Evolutionary conservation across 2,888 invertebrate species (phyloP).

Genomic region (Cheilosia pagana): DNA sequence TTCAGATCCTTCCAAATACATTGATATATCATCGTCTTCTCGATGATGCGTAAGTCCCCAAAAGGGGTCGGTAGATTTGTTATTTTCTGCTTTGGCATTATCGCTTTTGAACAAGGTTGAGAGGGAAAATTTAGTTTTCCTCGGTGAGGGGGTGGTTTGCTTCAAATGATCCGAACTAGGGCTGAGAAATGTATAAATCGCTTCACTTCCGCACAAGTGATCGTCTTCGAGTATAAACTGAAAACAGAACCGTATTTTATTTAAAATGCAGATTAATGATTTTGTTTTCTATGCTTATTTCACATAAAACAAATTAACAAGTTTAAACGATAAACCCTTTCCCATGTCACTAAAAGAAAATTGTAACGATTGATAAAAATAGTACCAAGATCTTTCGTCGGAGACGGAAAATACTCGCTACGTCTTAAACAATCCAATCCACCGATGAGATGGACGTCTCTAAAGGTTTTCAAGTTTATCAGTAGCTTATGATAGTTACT

Average conservation of each 20-base stretch:
- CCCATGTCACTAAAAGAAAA: too few relatives aligned
- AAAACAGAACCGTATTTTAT: neutral
- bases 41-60: slow-evolving; percentile 85
- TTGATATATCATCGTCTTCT: slow-evolving; percentile 92
- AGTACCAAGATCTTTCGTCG: too few relatives aligned
- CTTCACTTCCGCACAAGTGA: slow-evolving; percentile 93
- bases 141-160: slow-evolving; percentile 90
- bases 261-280: neutral
- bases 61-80: slow-evolving; percentile 83
- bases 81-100: slow-evolving; percentile 84
- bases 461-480: too few relatives aligned
- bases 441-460: too few relatives aligned
- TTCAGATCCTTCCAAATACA: slow-evolving; percentile 89
- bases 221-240: slow-evolving; percentile 95
- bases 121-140: slow-evolving; percentile 94
- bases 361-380: too few relatives aligned
- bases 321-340: too few relatives aligned
- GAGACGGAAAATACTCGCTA: too few relatives aligned
- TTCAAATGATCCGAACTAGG: slow-evolving; percentile 95
- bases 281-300: neutral
- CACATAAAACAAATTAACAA: too few relatives aligned
- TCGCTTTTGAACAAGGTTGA: slow-evolving; percentile 94
- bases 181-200: slow-evolving; percentile 95
- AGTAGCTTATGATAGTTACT: too few relatives aligned
- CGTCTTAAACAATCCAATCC: too few relatives aligned